phyloP scores from a whole-genome alignment of 2,113 vertebrate species.

The Chaetops frenatus region DNA sequence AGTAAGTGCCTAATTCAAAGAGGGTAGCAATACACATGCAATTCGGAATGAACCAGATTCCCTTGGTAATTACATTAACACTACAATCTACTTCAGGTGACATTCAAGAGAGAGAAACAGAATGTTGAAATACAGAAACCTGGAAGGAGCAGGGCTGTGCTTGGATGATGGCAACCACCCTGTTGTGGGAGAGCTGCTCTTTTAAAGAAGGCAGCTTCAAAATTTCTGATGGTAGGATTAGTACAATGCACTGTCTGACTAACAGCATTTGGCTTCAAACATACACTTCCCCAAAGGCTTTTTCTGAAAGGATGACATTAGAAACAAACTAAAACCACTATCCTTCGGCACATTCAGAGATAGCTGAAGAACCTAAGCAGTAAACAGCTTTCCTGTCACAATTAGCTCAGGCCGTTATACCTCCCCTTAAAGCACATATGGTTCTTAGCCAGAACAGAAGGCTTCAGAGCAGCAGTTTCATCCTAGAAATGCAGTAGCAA shows the following conservation, averaged over 20 bases:
- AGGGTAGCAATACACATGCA: rapidly evolving
- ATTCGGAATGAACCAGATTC: neutral
- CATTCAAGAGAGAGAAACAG: neutral
- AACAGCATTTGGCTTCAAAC: neutral
- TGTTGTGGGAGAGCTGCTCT: neutral
- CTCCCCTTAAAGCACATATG: slow-evolving; percentile 8
- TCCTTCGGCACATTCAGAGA: neutral
- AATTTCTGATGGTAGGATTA: neutral
- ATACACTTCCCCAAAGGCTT: neutral
- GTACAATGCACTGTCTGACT: neutral
- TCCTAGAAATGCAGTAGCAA: neutral
- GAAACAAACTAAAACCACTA: neutral
- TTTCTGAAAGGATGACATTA: neutral
- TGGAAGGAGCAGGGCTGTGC: neutral
- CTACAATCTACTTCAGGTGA: neutral
- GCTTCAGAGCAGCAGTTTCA: slow-evolving; percentile 7
- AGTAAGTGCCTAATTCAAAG: neutral
- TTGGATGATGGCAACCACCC: neutral
- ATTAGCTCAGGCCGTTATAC: neutral
- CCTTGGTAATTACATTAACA: neutral
- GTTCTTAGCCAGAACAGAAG: slow-evolving; percentile 6
- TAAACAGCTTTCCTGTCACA: neutral
- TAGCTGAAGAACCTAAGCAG: neutral
- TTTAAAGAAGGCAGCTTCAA: neutral
- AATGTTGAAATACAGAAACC: neutral